These are phyloP conservation scores for Hemiprocne comata DNA, from an alignment of 2,113 vertebrate genomes.

Conservation along the genomic window DNA sequence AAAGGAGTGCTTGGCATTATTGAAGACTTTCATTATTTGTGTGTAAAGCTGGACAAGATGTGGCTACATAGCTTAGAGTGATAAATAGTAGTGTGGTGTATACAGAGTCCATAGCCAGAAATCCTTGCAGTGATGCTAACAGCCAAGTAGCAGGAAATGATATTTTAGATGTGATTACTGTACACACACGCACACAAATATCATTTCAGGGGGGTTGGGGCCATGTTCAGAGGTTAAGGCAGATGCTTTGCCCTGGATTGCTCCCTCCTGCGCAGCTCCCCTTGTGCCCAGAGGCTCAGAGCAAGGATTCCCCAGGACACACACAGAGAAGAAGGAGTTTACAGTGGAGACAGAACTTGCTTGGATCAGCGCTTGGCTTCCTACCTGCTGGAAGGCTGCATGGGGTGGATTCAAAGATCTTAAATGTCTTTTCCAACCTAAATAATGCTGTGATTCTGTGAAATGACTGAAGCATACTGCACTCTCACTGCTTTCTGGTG, in stretches of 20 bases:
- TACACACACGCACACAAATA: neutral
- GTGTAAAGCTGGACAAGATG: neutral
- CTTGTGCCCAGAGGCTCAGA: neutral
- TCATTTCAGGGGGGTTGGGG: rapidly evolving
- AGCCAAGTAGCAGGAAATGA: neutral
- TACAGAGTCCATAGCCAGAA: neutral
- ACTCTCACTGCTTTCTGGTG: neutral
- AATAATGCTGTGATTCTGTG: neutral
- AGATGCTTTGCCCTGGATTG: neutral
- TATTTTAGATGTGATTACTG: neutral
- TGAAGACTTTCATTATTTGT: neutral
- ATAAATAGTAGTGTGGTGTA: neutral
- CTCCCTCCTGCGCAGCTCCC: neutral
- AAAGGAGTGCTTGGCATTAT: rapidly evolving
- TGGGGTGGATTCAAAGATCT: neutral
- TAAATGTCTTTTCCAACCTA: neutral
- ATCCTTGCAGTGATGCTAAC: conserved; percentile 29
- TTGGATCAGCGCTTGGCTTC: neutral
- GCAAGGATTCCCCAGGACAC: neutral
- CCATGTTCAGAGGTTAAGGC: neutral
- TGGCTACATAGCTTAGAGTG: neutral
- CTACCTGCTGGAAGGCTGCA: neutral
- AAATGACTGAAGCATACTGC: neutral
- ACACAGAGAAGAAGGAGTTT: neutral
- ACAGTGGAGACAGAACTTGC: neutral